phyloP scores from a whole-genome alignment of 2,797 vertebrate genomes.

The Zenarchopterus dispar region DNA sequence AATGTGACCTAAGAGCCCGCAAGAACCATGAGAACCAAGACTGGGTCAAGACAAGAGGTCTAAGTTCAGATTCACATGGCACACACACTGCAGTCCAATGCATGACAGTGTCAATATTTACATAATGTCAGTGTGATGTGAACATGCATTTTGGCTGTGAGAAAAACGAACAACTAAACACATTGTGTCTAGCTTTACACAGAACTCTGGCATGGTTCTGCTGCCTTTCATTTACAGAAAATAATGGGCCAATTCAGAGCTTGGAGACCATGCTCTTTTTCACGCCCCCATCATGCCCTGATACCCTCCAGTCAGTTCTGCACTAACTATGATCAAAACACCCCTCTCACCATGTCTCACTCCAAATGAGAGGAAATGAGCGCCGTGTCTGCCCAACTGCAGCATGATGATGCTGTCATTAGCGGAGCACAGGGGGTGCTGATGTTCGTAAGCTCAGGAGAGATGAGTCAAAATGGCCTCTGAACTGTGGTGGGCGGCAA shows the following conservation, averaged over 20 bases:
- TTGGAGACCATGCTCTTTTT: slow-evolving; percentile 15
- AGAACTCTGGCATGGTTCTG: neutral
- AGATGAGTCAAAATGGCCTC: slow-evolving; percentile 70
- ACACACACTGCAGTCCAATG: neutral
- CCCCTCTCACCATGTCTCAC: slow-evolving; percentile 45
- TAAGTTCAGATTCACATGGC: neutral
- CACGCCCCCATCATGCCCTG: slow-evolving; percentile 12
- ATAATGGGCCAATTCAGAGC: slow-evolving; percentile 27
- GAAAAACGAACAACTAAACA: neutral
- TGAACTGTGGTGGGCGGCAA: slow-evolving; percentile 73
- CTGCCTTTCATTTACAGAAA: slow-evolving; percentile 11
- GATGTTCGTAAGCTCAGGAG: slow-evolving; percentile 47
- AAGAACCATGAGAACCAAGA: neutral
- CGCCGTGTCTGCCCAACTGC: slow-evolving; percentile 51
- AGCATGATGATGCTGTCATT: slow-evolving; percentile 64
- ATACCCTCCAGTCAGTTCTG: slow-evolving; percentile 28
- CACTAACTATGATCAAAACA: slow-evolving; percentile 50
- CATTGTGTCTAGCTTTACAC: slow-evolving; percentile 9
- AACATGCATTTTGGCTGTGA: neutral
- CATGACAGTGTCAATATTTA: neutral
- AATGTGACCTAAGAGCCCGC: neutral
- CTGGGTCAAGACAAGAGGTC: neutral
- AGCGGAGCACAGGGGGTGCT: slow-evolving; percentile 52
- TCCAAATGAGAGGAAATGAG: slow-evolving; percentile 71
- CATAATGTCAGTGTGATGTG: neutral